Percentiles rank a stretch among this genome's conserved stretches.
phyloP scores from a whole-genome alignment of 2,888 invertebrate species.

The Trichacis sp. region DNA sequence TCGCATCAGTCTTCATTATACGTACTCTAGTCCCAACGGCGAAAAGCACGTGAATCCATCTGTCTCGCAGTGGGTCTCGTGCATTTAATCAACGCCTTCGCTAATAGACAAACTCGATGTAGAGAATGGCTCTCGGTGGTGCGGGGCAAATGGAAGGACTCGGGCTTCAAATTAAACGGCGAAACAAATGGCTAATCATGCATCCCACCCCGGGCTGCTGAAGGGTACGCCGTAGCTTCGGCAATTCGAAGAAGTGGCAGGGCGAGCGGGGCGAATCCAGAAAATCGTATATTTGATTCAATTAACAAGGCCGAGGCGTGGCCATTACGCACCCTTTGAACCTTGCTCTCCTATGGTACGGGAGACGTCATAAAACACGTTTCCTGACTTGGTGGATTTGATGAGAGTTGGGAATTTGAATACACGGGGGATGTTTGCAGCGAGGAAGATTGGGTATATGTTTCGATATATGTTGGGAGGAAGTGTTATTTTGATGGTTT shows the following conservation, averaged over 20 bases:
- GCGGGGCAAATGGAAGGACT: conserved; percentile 28
- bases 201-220: conserved; percentile 44
- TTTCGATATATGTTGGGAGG: conserved; percentile 3
- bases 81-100: conserved; percentile 66
- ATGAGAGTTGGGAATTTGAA: not conserved
- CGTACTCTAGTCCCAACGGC: conserved; percentile 45
- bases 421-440: not conserved
- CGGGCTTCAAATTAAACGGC: conserved; percentile 62
- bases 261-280: conserved; percentile 31
- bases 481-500: too few relatives aligned
- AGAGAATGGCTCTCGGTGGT: conserved; percentile 60
- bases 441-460: too few relatives aligned
- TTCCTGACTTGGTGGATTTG: not conserved
- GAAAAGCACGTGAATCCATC: conserved; percentile 51
- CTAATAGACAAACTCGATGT: conserved; percentile 66
- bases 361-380: conserved; percentile 8
- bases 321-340: conserved; percentile 14
- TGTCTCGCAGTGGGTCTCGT: conserved; percentile 48
- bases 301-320: conserved; percentile 15
- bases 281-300: conserved; percentile 32
- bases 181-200: conserved; percentile 67
- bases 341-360: conserved; percentile 1
- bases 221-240: conserved; percentile 15
- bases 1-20: conserved; percentile 59
- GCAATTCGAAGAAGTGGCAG: conserved; percentile 17